Evolutionary conservation across 2,888 invertebrate species (phyloP), one percentile per base, ranked within the genome.

Genomic region (Tipula helvola): DNA sequence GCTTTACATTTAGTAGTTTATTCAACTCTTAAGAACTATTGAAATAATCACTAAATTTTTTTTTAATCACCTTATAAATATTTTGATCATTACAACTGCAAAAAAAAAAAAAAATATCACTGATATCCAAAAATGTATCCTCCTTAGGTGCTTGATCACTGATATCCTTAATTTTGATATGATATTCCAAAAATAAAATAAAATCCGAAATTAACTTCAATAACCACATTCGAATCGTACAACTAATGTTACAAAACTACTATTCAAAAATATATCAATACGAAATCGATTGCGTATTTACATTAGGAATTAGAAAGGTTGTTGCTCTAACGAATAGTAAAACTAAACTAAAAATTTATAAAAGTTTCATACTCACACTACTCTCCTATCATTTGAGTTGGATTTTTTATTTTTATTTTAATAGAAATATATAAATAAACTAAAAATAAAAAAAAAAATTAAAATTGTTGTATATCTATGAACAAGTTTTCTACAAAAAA

Each of bases 271-370:
- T 18, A 57, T 12, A 18, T 28, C 28, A 39, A 57, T 12, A 28
- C 28, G 28, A 28, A 71, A 71, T 28, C 71, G 28, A 71, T 71
- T 10, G 71, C 71, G 28, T 71, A 71, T 71, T 10, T 71, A 71
- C 28, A 71, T 71, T 71, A 71, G 71, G 18, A 71, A 71, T 71
- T 71, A 71, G 71, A 71, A 71, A 71, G 71, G 71, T 71, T 71
- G 71, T 71, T 71, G 71, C 71, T 71, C 71, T 71, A 71, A 71
- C 71, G 71, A 71, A 71, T 71, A 71, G 71, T 71, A 71, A 71
- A 71, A 71, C 71, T 71, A 71, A 71, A 71, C 71, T 71, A 71
- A 71, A 71, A 71, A 71, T 71, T 71, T 71, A 71, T 28, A 71
- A 71, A 71, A 71, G 71, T 71, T 71, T 71, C 71, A 10, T 71